Conservation (phyloP, 2,888 invertebrate genomes). For the Idaea aversata region DNA sequence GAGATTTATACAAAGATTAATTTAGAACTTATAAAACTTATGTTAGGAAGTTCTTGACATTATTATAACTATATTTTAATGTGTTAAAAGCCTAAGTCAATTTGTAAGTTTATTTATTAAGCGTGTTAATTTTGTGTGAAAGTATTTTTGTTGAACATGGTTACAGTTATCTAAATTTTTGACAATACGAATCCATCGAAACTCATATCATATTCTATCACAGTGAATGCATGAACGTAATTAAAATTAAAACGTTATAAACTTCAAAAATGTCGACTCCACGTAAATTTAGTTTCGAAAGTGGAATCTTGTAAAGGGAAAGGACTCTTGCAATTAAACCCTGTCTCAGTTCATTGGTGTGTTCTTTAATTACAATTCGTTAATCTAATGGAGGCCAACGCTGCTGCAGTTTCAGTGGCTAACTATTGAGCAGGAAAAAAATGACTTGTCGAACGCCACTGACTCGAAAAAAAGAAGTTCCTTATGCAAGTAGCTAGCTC, state of each 20-base stretch:
- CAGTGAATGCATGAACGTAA: slow-evolving; percentile 5
- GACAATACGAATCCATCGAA: not conserved
- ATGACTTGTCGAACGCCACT: too few species aligned
- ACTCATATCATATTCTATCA: slow-evolving; percentile 10
- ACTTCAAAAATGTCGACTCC: slow-evolving; percentile 18
- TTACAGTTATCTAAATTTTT: not conserved
- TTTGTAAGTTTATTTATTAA: not conserved
- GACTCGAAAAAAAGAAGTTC: slow-evolving; percentile 27
- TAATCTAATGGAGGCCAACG: too few species aligned
- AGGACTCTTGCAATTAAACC: slow-evolving; percentile 40
- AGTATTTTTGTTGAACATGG: not conserved
- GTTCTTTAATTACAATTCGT: slow-evolving; percentile 65
- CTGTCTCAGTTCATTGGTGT: slow-evolving; percentile 51
- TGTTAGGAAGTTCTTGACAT: not conserved
- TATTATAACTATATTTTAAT: not conserved
- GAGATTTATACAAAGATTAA: not conserved
- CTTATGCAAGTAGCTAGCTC: slow-evolving; percentile 47
- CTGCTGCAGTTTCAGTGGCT: too few species aligned
- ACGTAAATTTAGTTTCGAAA: slow-evolving; percentile 4
- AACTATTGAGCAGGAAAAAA: too few species aligned
- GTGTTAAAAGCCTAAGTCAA: not conserved
- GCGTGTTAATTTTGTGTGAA: not conserved
- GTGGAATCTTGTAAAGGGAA: slow-evolving; percentile 28
- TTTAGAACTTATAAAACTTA: not conserved
- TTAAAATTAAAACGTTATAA: not conserved